phyloP scores from a whole-genome alignment of 2,888 invertebrate species.

The Opisthograptis luteolata region DNA sequence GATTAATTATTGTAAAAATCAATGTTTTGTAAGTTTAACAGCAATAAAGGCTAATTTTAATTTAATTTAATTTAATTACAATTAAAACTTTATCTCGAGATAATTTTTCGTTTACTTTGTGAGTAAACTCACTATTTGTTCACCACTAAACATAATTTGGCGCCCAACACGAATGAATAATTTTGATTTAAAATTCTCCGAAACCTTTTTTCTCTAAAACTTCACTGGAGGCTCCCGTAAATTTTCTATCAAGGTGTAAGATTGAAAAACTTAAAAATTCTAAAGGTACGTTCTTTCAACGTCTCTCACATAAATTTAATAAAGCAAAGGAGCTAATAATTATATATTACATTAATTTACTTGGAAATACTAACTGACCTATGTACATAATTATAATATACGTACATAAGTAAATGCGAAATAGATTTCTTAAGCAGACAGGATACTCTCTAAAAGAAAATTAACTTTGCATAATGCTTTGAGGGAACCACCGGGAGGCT shows the following conservation, averaged over 20 bases:
- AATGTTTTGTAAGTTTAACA: no score
- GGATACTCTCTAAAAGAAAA: slow-evolving; percentile 25
- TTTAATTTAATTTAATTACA: no score
- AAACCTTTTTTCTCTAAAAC: slow-evolving; percentile 6
- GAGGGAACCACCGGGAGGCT: slow-evolving; percentile 8
- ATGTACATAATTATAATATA: slow-evolving; percentile 8
- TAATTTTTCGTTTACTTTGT: no score
- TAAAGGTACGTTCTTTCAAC: slow-evolving; percentile 6
- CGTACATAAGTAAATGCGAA: slow-evolving; percentile 19
- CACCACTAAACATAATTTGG: no score
- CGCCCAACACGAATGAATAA: background rate
- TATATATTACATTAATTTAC: slow-evolving; percentile 11
- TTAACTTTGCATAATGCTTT: slow-evolving; percentile 29
- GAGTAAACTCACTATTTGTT: no score
- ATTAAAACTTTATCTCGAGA: no score
- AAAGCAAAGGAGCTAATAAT: background rate
- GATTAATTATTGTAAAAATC: no score
- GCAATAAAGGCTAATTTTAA: no score
- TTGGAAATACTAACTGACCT: slow-evolving; percentile 11
- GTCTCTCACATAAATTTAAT: slow-evolving; percentile 1
- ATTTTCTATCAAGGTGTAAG: slow-evolving; percentile 12
- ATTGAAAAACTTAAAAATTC: slow-evolving; percentile 22
- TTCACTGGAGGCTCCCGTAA: slow-evolving; percentile 5
- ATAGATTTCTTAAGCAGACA: slow-evolving; percentile 20
- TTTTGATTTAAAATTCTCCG: background rate